phyloP scores from a whole-genome alignment of 2,797 vertebrate species.

The Channallabes apus region DNA sequence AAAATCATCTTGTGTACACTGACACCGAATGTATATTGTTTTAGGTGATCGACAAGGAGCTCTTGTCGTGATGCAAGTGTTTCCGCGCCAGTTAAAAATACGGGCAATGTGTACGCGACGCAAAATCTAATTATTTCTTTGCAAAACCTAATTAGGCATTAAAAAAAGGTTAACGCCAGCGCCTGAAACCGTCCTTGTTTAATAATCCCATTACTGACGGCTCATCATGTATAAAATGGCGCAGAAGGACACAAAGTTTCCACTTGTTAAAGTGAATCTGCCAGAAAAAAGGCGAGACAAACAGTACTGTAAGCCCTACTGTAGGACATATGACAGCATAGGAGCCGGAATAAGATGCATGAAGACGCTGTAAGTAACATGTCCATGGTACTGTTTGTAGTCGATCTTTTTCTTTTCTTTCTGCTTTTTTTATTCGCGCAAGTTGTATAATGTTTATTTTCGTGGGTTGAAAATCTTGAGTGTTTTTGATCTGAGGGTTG shows the following conservation, averaged over 20 bases:
- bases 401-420: constrained; percentile 39
- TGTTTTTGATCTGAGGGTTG: constrained; percentile 33
- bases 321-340: constrained; percentile 76
- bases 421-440: constrained; percentile 31
- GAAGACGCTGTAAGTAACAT: constrained; percentile 74
- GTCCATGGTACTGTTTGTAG: constrained; percentile 58
- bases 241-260: constrained; percentile 99
- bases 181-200: constrained; percentile 99
- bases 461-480: constrained; percentile 24
- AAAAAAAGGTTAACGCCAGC: constrained; percentile 99
- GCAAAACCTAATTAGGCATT: constrained; percentile 99
- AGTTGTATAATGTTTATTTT: constrained; percentile 19
- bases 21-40: constrained; percentile 82
- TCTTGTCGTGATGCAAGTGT: constrained; percentile 88
- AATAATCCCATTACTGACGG: constrained; percentile 99
- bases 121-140: constrained; percentile 99
- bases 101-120: constrained; percentile 97
- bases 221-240: constrained; percentile 99
- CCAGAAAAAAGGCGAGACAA: constrained; percentile 79
- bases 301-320: constrained; percentile 73
- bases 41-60: constrained; percentile 85
- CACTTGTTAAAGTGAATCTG: constrained; percentile 93
- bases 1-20: constrained; percentile 80
- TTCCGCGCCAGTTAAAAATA: constrained; percentile 97
- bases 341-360: constrained; percentile 73